A percentile compares a stretch with the other conserved stretches of the same genome.
These are phyloP conservation scores for Arenaria interpres DNA, from an alignment of 2,113 vertebrate genomes.

Conservation along the genomic window DNA sequence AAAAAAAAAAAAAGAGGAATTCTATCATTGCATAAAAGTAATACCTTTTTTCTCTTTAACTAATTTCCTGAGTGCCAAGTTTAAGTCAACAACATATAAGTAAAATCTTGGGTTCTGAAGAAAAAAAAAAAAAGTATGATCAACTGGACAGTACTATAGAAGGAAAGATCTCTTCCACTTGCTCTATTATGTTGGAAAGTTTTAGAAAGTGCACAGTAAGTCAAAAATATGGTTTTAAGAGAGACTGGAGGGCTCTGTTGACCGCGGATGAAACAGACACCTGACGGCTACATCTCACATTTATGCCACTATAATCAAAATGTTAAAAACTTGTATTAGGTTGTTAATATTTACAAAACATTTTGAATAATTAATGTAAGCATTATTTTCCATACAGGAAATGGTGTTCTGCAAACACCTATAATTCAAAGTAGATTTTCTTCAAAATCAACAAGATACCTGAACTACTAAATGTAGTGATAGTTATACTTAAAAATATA, in stretches of 20 bases:
- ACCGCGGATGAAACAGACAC: background rate
- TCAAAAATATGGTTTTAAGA: background rate
- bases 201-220: background rate
- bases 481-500: background rate
- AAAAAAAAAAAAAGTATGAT: background rate
- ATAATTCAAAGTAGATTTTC: background rate
- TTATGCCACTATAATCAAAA: background rate
- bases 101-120: background rate
- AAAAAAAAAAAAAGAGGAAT: background rate
- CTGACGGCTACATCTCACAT: background rate
- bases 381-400: background rate
- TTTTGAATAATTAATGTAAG: background rate
- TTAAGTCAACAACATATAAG: background rate
- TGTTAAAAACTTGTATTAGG: background rate
- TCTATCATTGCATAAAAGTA: background rate
- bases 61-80: background rate
- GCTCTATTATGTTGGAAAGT: background rate
- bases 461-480: background rate
- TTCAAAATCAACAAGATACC: background rate
- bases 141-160: background rate
- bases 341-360: background rate
- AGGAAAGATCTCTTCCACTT: background rate
- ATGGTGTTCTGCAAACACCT: background rate
- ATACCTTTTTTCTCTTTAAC: background rate
- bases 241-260: background rate